These are phyloP conservation scores for Lepus townsendii DNA, from an alignment of 2,797 vertebrate species.

Conservation along the genomic window DNA sequence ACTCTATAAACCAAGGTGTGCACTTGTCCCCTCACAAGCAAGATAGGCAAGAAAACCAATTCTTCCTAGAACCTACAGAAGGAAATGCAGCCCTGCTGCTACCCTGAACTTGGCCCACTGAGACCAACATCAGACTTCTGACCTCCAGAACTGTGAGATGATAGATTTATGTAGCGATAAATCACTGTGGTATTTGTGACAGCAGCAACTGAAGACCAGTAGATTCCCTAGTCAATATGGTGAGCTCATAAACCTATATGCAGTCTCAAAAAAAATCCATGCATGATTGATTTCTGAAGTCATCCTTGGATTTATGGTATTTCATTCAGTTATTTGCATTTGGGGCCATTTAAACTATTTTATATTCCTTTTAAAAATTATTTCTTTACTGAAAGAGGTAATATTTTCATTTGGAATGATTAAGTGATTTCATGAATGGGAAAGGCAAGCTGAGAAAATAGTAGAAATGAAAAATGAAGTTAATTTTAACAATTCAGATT, in stretches of 20 bases:
- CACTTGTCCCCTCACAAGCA: background rate
- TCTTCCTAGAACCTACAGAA: background rate
- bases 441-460: background rate
- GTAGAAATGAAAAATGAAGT: background rate
- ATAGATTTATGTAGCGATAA: background rate
- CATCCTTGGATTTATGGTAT: background rate
- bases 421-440: background rate
- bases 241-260: background rate
- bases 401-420: background rate
- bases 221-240: background rate
- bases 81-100: background rate
- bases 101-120: background rate
- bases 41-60: background rate
- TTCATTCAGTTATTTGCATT: background rate
- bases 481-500: background rate
- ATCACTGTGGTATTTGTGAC: background rate
- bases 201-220: background rate
- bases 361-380: background rate
- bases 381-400: background rate
- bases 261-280: constrained; percentile 30
- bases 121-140: background rate
- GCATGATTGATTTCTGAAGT: background rate
- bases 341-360: background rate
- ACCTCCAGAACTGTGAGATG: background rate
- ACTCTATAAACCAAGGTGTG: background rate